Conservation (phyloP, 2,797 vertebrate species). For the Aulostomus chinensis region DNA sequence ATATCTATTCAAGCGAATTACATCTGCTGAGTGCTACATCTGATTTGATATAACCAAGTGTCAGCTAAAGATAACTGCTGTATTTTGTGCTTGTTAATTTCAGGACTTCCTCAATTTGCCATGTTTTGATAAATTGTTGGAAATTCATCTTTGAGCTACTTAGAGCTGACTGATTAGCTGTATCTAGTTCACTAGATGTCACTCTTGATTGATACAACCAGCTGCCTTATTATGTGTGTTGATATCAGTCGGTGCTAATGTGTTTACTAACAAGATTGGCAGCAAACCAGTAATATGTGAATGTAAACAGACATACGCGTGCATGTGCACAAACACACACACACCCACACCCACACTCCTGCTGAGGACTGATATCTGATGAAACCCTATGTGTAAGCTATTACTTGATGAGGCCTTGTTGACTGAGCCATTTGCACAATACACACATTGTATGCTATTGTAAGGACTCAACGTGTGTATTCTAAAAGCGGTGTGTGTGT, state of each 20-base stretch:
- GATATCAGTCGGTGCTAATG: constrained; percentile 68
- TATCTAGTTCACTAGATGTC: constrained; percentile 61
- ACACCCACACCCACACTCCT: constrained; percentile 7
- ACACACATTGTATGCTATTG: constrained; percentile 37
- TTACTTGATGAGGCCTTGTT: constrained; percentile 55
- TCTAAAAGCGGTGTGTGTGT: background rate
- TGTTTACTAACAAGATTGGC: constrained; percentile 74
- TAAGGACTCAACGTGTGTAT: constrained; percentile 15
- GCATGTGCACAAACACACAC: constrained; percentile 11
- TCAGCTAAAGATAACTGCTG: constrained; percentile 17
- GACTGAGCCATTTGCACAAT: constrained; percentile 36
- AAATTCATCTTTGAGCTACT: constrained; percentile 64
- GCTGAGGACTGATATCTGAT: constrained; percentile 40
- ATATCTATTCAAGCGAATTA: background rate
- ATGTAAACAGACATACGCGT: constrained; percentile 53
- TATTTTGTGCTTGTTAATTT: constrained; percentile 52
- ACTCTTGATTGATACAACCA: constrained; percentile 67
- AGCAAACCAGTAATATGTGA: constrained; percentile 62
- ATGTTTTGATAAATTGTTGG: constrained; percentile 52
- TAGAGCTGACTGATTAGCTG: constrained; percentile 66
- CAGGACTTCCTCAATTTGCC: constrained; percentile 23
- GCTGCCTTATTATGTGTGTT: constrained; percentile 66
- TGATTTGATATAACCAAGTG: constrained; percentile 22
- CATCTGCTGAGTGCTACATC: background rate
- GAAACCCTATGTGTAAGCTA: constrained; percentile 55